phyloP scores from a whole-genome alignment of 2,797 vertebrate genomes.

The Lycodopsis pacificus region DNA sequence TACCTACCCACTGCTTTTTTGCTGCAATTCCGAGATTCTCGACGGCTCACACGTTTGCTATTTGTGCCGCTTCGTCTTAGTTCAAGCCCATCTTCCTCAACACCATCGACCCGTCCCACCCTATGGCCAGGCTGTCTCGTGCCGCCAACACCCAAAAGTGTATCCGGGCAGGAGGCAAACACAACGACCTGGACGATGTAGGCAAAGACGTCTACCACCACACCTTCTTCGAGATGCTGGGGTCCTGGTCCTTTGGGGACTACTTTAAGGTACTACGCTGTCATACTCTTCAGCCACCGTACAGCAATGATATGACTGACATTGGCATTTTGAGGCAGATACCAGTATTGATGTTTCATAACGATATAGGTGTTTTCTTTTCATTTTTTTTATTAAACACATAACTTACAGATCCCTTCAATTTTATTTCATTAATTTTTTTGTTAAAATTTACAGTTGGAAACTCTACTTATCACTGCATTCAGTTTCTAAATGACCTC shows the following conservation, averaged over 20 bases:
- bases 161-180: constrained; percentile 97
- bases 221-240: constrained; percentile 99
- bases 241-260: constrained; percentile 99
- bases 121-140: constrained; percentile 92
- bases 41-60: background rate
- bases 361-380: background rate
- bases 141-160: constrained; percentile 99
- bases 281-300: background rate
- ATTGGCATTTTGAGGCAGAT: background rate
- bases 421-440: background rate
- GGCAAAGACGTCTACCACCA: constrained; percentile 99
- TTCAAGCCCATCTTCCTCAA: constrained; percentile 99
- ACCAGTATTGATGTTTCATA: background rate
- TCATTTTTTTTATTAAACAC: background rate
- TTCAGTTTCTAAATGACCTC: background rate
- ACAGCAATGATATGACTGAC: background rate
- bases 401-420: background rate
- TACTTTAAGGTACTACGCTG: constrained; percentile 92
- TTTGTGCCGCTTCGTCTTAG: constrained; percentile 69
- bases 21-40: background rate
- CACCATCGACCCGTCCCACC: constrained; percentile 96
- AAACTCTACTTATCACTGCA: background rate
- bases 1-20: background rate
- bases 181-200: constrained; percentile 97
- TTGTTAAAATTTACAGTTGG: too few species aligned